A percentile compares a stretch with the other conserved stretches of the same genome.
Evolutionary conservation across 2,113 vertebrate genomes (phyloP).

Genomic region (Melospiza melodia): DNA sequence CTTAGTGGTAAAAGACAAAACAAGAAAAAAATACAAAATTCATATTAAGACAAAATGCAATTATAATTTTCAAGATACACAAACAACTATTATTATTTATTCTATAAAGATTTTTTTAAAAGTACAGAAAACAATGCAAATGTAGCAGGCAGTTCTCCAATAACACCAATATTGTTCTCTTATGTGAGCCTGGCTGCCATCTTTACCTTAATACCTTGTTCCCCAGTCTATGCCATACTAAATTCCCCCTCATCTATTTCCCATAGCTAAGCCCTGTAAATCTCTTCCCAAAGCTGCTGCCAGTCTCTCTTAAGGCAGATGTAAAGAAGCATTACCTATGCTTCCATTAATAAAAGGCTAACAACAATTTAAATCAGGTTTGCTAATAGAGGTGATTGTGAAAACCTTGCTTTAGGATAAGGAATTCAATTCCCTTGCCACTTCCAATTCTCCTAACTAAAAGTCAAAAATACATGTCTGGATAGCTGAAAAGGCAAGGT

Average conservation of each 20-base stretch:
- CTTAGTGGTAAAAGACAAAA: neutral
- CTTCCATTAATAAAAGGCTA: constrained; percentile 11
- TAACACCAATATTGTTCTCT: neutral
- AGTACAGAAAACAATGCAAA: neutral
- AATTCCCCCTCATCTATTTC: neutral
- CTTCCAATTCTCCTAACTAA: neutral
- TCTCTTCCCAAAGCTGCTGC: neutral
- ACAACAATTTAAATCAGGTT: neutral
- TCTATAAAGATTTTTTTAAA: neutral
- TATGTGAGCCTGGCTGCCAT: neutral
- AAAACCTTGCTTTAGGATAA: neutral
- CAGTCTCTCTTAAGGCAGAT: neutral
- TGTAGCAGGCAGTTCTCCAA: neutral
- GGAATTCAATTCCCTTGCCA: neutral
- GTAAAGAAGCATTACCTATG: neutral
- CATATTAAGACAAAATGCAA: neutral
- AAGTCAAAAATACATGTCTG: neutral
- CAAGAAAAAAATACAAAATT: neutral
- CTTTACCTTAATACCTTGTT: neutral
- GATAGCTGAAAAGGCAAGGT: neutral
- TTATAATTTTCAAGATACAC: neutral
- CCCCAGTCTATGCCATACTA: neutral
- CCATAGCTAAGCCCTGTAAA: neutral
- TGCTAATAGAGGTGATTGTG: neutral
- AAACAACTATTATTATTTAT: neutral